Percentiles rank a stretch among this genome's conserved stretches.
phyloP scores from a whole-genome alignment of 2,113 vertebrate species.

The Menura novaehollandiae region DNA sequence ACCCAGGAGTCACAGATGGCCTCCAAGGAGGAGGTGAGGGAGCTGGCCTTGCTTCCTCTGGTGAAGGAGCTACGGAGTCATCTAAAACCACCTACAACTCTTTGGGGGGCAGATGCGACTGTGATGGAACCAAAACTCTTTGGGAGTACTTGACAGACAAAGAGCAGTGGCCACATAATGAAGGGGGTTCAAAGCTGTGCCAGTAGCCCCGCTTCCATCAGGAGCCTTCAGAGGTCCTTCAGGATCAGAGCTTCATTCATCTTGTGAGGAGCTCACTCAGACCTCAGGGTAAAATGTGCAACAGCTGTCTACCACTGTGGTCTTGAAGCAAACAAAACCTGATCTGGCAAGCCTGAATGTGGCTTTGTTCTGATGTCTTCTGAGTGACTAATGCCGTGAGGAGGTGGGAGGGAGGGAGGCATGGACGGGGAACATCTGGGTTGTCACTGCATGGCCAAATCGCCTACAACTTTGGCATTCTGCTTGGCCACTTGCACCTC shows the following conservation, averaged over 20 bases:
- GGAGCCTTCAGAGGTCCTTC: not conserved
- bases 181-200: not conserved
- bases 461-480: not conserved
- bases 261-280: not conserved
- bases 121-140: not conserved
- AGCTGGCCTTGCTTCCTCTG: not conserved
- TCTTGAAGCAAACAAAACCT: conserved; percentile 42
- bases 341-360: conserved; percentile 28
- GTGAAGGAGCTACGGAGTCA: not conserved
- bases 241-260: not conserved
- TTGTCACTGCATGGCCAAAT: not conserved
- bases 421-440: not conserved
- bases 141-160: not conserved
- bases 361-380: conserved; percentile 49
- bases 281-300: not conserved
- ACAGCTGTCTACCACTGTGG: conserved; percentile 43
- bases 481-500: not conserved
- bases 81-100: not conserved
- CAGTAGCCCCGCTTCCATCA: not conserved
- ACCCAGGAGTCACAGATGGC: not conserved
- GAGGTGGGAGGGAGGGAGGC: conserved; percentile 27
- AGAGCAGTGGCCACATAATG: not conserved
- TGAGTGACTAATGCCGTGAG: conserved; percentile 33
- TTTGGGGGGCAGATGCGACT: not conserved
- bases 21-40: not conserved